Conservation (phyloP, 2,113 vertebrate species). For the Murina feae region DNA sequence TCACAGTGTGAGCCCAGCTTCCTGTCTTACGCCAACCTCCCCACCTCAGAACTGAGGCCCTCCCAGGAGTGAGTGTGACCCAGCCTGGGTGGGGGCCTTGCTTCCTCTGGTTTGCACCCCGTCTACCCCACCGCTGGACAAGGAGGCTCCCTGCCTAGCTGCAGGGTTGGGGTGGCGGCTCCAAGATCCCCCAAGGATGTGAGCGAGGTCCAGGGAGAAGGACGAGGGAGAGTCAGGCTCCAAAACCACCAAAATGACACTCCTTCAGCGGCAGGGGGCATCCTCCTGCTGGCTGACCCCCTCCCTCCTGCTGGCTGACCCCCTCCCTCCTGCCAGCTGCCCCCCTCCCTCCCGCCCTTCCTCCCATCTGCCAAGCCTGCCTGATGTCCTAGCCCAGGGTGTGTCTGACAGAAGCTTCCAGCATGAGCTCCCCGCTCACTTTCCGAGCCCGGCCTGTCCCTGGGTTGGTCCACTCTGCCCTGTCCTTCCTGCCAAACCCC, state of each 20-base stretch:
- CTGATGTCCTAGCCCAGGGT: neutral
- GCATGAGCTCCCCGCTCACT: neutral
- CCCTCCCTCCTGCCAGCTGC: no score
- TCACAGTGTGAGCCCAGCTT: neutral
- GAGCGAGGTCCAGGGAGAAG: neutral
- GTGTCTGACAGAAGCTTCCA: neutral
- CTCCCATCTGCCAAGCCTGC: no score
- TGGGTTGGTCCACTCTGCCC: neutral
- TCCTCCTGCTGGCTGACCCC: neutral
- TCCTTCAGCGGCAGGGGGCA: neutral
- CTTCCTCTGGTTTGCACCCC: neutral
- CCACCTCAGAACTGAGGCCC: neutral
- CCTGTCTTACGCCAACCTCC: neutral
- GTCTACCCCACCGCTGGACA: neutral
- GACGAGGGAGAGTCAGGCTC: neutral
- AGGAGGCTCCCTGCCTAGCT: neutral
- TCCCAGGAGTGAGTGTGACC: neutral
- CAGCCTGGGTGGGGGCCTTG: neutral
- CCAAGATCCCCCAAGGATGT: neutral
- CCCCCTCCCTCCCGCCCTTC: no score
- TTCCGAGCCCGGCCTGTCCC: accelerated
- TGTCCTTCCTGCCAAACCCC: neutral
- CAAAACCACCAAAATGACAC: neutral
- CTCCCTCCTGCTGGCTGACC: neutral
- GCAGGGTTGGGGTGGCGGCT: neutral